Base-by-base conservation (phyloP, 2,888 invertebrate species). In the Agrenia bidenticulata region DNA sequence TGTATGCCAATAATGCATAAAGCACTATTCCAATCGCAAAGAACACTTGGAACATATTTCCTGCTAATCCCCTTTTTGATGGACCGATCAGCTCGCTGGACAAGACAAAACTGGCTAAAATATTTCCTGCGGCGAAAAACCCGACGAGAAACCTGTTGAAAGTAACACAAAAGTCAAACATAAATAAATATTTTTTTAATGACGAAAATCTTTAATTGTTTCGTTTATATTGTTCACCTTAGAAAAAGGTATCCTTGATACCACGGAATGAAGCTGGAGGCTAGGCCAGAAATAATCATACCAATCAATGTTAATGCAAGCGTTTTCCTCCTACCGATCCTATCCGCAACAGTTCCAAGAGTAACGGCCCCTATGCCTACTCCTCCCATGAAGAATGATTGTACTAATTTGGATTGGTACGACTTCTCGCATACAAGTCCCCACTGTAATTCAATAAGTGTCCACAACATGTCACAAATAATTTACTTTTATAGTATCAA, bases 331-430 rank as follows among this genome's bases (percentile, higher is more conserved):
- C 77, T 63, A 2, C 77, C 77, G 54, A 70, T 66, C 7, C 50
- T 26, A 58, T 78, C 77, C 9, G 77, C 72, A 23, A 74, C 54
- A 9, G 74, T 57, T 17, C 77, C 77, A 23, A 77, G 72, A 1
- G 73, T 41, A 2, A 77, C 56, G 0, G 77, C 75, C 4, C 78
- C 78, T 2, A 76, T 66, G 50, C 78, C 74, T 4, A 78, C 77
- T 0, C 78, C 78, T 11, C 71, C 69, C 78, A 78, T 78, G 67
- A 76, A 77, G 17, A 74, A 45, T 9, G 75, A 75, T 69, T 78
- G 78, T 7, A 75, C 71, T 32, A 77, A 45, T 37, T 76, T 75
- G 1, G 75, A 62, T 60, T 72, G 69, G 63, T 77, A 77, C 15
- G 69, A 68, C 13, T 75, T 59, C 32, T 75, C 73, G 59, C 78